These are phyloP conservation scores for Eupithecia subumbrata DNA, from an alignment of 2,888 invertebrate species.

Conservation along the genomic window DNA sequence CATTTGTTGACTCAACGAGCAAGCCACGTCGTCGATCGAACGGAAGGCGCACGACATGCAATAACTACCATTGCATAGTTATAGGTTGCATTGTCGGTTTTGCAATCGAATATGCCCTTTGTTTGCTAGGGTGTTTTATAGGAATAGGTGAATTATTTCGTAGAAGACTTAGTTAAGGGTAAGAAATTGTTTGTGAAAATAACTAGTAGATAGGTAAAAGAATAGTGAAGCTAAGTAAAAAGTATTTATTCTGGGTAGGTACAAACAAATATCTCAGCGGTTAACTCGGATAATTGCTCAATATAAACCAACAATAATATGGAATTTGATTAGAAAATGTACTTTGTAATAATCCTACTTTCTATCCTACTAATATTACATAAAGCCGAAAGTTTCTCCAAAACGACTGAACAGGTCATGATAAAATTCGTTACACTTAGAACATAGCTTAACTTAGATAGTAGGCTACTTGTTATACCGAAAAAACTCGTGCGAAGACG, in stretches of 20 bases:
- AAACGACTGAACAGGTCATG: too few species aligned
- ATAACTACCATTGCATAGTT: slow-evolving; percentile 36
- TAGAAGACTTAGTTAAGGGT: neutral
- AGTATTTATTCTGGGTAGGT: too few species aligned
- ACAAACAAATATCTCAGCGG: neutral
- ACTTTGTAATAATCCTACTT: too few species aligned
- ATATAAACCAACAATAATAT: neutral
- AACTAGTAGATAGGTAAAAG: neutral
- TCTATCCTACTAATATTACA: too few species aligned
- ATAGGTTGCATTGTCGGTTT: slow-evolving; percentile 33
- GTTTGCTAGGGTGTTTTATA: slow-evolving; percentile 39
- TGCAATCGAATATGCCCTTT: slow-evolving; percentile 26
- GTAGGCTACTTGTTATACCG: too few species aligned
- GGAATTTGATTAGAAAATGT: neutral
- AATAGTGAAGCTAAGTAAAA: too few species aligned
- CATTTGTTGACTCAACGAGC: neutral
- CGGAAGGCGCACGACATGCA: slow-evolving; percentile 39
- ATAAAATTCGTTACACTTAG: too few species aligned
- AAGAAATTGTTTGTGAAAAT: neutral
- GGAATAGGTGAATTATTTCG: slow-evolving; percentile 21
- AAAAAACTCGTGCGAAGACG: too few species aligned
- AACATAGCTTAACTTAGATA: too few species aligned
- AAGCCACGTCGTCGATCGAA: neutral
- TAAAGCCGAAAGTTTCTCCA: too few species aligned
- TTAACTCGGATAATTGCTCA: neutral